phyloP scores from a whole-genome alignment of 1,140 invertebrate species.

The Meloidogyne floridensis region DNA sequence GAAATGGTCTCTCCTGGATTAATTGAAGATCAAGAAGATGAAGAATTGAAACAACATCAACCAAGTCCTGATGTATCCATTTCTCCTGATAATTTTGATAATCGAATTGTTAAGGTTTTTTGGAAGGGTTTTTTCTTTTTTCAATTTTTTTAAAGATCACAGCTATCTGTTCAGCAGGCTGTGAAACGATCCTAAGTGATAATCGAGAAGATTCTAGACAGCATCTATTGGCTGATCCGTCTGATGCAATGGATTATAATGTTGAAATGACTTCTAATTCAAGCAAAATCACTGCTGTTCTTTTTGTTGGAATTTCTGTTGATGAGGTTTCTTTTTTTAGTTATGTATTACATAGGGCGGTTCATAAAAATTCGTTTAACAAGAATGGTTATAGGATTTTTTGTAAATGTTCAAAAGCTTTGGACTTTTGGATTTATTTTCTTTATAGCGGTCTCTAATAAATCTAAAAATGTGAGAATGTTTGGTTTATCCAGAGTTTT shows the following conservation, averaged over 20 bases:
- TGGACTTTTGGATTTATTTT: no score
- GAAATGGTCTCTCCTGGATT: neutral
- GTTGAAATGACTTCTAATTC: neutral
- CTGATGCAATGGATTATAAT: no score
- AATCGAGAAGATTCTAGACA: neutral
- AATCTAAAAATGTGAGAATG: no score
- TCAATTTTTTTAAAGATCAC: neutral
- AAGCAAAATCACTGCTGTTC: neutral
- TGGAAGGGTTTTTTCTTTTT: neutral
- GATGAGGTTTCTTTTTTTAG: slow-evolving; percentile 8
- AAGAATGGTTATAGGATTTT: no score
- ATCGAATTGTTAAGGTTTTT: slow-evolving; percentile 6
- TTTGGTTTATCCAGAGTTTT: no score
- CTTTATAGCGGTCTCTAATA: no score
- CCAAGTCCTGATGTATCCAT: neutral
- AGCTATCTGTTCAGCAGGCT: neutral
- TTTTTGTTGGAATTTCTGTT: slow-evolving; percentile 4
- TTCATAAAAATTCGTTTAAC: no score
- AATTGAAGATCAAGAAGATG: slow-evolving; percentile 11
- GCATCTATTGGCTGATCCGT: neutral
- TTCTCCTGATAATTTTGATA: neutral
- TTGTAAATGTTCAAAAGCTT: no score
- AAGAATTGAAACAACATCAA: slow-evolving; percentile 6
- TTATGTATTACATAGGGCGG: no score
- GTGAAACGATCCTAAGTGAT: neutral